Conservation (phyloP, 23 tunicate species). For the Ascidia mentula region DNA sequence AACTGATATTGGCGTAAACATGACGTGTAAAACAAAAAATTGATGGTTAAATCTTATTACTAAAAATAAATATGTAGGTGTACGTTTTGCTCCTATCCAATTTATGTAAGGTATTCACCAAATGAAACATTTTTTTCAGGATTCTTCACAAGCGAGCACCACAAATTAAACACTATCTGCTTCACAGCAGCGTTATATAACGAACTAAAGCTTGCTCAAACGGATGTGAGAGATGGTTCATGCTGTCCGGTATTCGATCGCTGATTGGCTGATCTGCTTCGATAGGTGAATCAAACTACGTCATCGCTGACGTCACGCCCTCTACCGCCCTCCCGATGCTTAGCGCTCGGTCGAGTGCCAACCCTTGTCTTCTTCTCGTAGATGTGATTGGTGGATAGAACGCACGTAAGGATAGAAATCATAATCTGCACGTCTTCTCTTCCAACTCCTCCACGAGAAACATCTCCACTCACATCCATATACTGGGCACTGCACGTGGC, state of each 20-base stretch:
- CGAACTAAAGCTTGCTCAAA: no score
- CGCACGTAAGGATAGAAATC: neutral
- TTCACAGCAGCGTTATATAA: no score
- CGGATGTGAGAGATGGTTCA: conserved; percentile 11
- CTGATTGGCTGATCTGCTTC: conserved; percentile 8
- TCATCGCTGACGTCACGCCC: neutral
- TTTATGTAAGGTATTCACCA: no score
- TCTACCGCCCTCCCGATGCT: conserved; percentile 1
- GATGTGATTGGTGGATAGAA: conserved; percentile 1
- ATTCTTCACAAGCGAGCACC: no score
- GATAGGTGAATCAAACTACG: neutral
- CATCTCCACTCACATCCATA: conserved; percentile 1
- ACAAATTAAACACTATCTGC: no score
- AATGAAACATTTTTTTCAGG: no score
- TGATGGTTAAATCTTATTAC: no score
- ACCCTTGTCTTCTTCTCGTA: neutral
- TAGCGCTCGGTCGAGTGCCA: conserved; percentile 7
- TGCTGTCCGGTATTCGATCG: conserved; percentile 8
- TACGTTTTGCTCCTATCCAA: no score
- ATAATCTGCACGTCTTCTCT: conserved; percentile 3
- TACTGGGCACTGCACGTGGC: conserved; percentile 9
- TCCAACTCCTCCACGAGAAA: neutral
- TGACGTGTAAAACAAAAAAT: no score
- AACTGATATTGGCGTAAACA: no score
- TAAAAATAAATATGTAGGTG: no score